Conservation (phyloP, 2,888 invertebrate species). For the Drosophila lutescens region DNA sequence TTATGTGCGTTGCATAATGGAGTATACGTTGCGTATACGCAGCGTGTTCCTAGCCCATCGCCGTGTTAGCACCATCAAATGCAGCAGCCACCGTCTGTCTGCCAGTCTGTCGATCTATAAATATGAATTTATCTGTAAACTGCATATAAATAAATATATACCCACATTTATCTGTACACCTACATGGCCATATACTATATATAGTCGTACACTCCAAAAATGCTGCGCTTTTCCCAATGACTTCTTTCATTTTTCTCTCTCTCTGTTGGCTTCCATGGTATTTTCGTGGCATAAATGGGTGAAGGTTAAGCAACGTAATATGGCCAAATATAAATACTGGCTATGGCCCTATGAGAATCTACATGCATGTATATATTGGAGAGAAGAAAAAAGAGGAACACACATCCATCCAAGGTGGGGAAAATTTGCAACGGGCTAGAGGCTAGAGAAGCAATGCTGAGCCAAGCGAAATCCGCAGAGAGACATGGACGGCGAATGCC, state of each 20-base stretch:
- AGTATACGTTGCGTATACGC: conserved; percentile 47
- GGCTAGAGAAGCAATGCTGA: conserved; percentile 47
- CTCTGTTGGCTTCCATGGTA: conserved; percentile 16
- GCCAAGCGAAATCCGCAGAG: conserved; percentile 52
- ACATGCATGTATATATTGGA: too few relatives aligned
- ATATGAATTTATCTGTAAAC: conserved; percentile 34
- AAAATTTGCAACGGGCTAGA: conserved; percentile 53
- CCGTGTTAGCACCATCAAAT: conserved; percentile 11
- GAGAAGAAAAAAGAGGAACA: conserved; percentile 30
- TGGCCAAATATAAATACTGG: conserved; percentile 54
- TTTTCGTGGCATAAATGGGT: conserved; percentile 58
- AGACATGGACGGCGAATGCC: conserved; percentile 12
- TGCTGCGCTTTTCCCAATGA: conserved; percentile 19
- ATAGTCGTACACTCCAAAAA: conserved; percentile 21
- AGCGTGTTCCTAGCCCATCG: conserved; percentile 16
- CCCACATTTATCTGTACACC: conserved; percentile 12
- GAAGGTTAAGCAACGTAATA: conserved; percentile 72
- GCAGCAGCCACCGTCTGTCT: conserved; percentile 13
- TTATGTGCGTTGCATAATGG: conserved; percentile 64
- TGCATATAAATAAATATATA: conserved; percentile 1
- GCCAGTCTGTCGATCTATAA: conserved; percentile 30
- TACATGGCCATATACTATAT: conserved; percentile 8
- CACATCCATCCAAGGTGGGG: conserved; percentile 66
- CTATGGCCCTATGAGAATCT: conserved; percentile 37
- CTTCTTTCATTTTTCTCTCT: conserved; percentile 9